Evolutionary conservation across 2,797 vertebrate species (phyloP), one percentile per base, ranked within the genome.

Genomic region (Poeciliopsis turneri): DNA sequence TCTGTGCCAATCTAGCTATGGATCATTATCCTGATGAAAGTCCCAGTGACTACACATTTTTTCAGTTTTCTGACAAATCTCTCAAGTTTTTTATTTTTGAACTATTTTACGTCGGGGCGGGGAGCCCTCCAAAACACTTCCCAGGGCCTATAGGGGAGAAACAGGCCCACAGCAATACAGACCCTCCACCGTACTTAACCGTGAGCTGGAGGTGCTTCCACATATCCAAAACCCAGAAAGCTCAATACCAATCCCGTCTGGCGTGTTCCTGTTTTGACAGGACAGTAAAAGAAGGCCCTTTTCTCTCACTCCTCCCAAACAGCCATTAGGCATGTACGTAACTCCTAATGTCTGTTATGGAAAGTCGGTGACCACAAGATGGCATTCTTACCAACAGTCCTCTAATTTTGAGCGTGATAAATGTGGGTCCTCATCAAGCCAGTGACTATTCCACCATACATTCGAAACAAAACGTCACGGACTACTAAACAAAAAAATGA

Each of bases 361-460:
- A 70, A n/a, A 70, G 43, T 46, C 15, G 25, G 68, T 28, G 68
- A 70, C 68, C 68, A 70, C 68, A 45, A 46, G 68, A 70, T 45
- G 68, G 41, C 66, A 70, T 70, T 70, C 25, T 45, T n/a, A 28
- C 1, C 68, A 45, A 3, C 41, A 46, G 45, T 46, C 25, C 68
- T 68, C 20, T 68, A 25, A 68, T 53, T 53, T 25, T 53, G 23
- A 53, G 18, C 12, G 15, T 70, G 41, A 28, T 45, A 70, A 69
- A 70, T 46, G 43, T 69, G 66, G 66, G 36, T 43, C 18, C 9
- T 25, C 39, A 41, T 69, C 23, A 68, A 39, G 36, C 20, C 64
- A 13, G 36, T 5, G 8, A 20, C 39, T 68, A 25, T 66, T 39
- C 15, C 61, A 41, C 20, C 0, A 25, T 23, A 41, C 39, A 41